phyloP scores from a whole-genome alignment of 1,140 invertebrate species.

The Drosophila eugracilis region DNA sequence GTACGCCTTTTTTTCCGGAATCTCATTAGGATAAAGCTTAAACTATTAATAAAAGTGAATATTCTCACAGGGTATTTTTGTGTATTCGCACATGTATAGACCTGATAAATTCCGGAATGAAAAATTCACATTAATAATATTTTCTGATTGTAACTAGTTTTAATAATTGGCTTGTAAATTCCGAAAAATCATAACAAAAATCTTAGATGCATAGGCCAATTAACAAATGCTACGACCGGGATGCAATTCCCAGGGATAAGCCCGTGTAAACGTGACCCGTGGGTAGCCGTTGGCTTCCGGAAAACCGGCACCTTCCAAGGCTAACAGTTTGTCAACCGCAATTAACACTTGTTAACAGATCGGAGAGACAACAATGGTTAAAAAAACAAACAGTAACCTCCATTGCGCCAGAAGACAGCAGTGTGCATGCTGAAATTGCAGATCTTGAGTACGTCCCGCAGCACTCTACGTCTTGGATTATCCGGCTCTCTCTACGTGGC shows the following conservation, averaged over 20 bases:
- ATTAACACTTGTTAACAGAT: constrained; percentile 57
- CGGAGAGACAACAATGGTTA: constrained; percentile 23
- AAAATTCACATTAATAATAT: too few species aligned
- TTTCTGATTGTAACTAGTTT: not conserved
- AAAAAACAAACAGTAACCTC: constrained; percentile 68
- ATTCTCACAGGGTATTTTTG: too few species aligned
- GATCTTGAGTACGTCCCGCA: constrained; percentile 25
- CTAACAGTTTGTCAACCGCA: constrained; percentile 32
- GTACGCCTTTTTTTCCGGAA: too few species aligned
- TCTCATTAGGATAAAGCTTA: too few species aligned
- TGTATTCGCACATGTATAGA: too few species aligned
- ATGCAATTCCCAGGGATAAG: constrained; percentile 6
- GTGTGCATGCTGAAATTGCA: constrained; percentile 74
- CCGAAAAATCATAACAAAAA: too few species aligned
- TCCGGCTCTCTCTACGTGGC: constrained; percentile 10
- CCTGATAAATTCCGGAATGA: too few species aligned
- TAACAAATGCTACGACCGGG: not conserved
- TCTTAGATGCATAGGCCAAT: not conserved
- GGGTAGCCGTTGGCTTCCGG: not conserved
- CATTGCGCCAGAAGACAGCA: constrained; percentile 83
- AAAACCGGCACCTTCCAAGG: constrained; percentile 18
- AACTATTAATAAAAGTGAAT: too few species aligned
- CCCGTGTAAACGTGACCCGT: constrained; percentile 15
- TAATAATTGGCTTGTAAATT: not conserved
- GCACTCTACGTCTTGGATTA: constrained; percentile 12